Evolutionary conservation across 1,140 invertebrate species (phyloP), one percentile per base, ranked within the genome.

Genomic region (Zaprionus lachaisei): DNA sequence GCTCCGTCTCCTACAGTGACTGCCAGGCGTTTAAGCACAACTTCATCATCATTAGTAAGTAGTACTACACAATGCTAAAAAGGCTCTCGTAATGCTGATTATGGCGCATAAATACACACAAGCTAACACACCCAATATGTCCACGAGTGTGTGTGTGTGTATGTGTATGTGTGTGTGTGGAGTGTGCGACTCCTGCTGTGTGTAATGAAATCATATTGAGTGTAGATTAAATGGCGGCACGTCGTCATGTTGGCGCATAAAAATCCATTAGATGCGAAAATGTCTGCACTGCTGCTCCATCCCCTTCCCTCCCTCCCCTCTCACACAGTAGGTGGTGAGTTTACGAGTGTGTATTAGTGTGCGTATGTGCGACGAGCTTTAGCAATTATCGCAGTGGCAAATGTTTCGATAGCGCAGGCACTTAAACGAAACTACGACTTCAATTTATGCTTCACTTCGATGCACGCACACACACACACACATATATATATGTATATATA

Each of bases 151-250:
- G 38, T 58, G 65, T 54, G 2, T 34, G 4, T 31, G 9, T 5
- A 1, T 56, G 69, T 34, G 61, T n/a, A 20, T 28, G 38, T 64
- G 26, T 37, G 38, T 81, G 74, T 76, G 79, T 31, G 31, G 31
- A 69, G 75, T 44, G 57, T 54, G 20, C 67, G 20, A 54, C 55
- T 83, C 84, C 81, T 83, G 85, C 84, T 90, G 84, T 58, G 84
- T 58, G 85, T 72, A 72, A 79, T 81, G 71, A 90, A 89, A 89
- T 89, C 81, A 81, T 89, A 89, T 89, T 89, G 85, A 81, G 85
- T 89, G 85, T 85, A 81, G 85, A 89, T 90, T 89, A 90, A 89
- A 89, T 90, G 85, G 76, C 81, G 61, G 85, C 85, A 89, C 81
- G 85, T 84, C 79, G 84, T 66, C 66, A 71, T 79, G 71, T 68